Percentiles rank a stretch among this genome's conserved stretches.
These are phyloP conservation scores for Ctenomys sociabilis DNA, from an alignment of 2,113 vertebrate genomes.

Conservation along the genomic window DNA sequence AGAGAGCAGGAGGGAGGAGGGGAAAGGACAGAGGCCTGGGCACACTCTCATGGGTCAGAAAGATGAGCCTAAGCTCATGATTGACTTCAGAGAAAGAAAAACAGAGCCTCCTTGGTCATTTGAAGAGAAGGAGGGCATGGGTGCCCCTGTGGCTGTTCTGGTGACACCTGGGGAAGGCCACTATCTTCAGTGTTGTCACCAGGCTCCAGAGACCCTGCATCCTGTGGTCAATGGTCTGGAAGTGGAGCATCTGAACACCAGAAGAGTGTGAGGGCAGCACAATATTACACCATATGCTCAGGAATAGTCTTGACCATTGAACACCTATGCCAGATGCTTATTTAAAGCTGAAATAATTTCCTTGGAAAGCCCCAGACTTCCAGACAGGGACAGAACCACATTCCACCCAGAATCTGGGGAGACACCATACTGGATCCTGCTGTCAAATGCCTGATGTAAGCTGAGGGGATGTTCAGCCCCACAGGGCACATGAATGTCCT, in stretches of 20 bases:
- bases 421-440: not conserved
- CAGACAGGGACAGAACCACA: not conserved
- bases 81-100: not conserved
- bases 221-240: not conserved
- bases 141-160: rapidly evolving
- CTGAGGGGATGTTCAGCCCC: too few species aligned
- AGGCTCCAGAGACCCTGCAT: not conserved
- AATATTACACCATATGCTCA: rapidly evolving
- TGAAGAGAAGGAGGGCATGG: not conserved
- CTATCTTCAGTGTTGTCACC: rapidly evolving
- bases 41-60: not conserved
- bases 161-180: not conserved
- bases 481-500: rapidly evolving
- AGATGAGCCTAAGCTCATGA: not conserved
- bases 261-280: not conserved
- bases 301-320: rapidly evolving
- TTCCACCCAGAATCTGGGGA: too few species aligned
- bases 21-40: not conserved
- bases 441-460: rapidly evolving
- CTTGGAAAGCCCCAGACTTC: not conserved
- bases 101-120: not conserved
- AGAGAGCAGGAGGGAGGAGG: not conserved
- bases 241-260: not conserved
- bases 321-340: rapidly evolving
- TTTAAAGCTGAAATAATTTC: too few species aligned